Evolutionary conservation across 2,113 vertebrate genomes (phyloP).

Genomic region (Bothrops jararaca): DNA sequence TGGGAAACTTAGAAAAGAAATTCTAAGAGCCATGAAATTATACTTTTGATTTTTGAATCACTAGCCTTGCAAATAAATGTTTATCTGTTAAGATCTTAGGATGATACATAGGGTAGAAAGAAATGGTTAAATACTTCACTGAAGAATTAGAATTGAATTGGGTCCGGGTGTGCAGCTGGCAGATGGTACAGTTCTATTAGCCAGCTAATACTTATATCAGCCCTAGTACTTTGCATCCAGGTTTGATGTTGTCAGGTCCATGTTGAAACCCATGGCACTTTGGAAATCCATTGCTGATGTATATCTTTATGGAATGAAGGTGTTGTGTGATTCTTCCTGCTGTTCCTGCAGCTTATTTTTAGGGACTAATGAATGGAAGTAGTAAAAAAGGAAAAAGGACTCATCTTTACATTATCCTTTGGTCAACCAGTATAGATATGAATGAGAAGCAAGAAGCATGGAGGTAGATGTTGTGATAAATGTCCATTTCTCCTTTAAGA

Average conservation of each 20-base stretch:
- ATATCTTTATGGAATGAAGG: neutral
- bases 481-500: too few relatives aligned
- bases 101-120: constrained; percentile 15
- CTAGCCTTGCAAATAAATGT: neutral
- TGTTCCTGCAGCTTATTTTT: neutral
- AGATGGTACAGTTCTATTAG: neutral
- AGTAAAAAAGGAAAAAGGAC: neutral
- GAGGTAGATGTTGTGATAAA: too few relatives aligned
- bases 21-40: constrained; percentile 6
- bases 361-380: neutral
- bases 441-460: neutral
- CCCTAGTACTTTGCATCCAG: neutral
- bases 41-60: neutral
- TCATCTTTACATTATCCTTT: neutral
- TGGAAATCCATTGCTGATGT: neutral
- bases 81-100: constrained; percentile 30
- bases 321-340: neutral
- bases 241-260: neutral
- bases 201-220: neutral
- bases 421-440: neutral
- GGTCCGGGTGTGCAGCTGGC: neutral
- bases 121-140: constrained; percentile 25
- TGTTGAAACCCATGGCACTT: neutral
- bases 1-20: constrained; percentile 39
- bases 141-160: constrained; percentile 53